A percentile compares a stretch with the other conserved stretches of the same genome.
phyloP scores from a whole-genome alignment of 2,888 invertebrate genomes.

The Ophion ellenae region DNA sequence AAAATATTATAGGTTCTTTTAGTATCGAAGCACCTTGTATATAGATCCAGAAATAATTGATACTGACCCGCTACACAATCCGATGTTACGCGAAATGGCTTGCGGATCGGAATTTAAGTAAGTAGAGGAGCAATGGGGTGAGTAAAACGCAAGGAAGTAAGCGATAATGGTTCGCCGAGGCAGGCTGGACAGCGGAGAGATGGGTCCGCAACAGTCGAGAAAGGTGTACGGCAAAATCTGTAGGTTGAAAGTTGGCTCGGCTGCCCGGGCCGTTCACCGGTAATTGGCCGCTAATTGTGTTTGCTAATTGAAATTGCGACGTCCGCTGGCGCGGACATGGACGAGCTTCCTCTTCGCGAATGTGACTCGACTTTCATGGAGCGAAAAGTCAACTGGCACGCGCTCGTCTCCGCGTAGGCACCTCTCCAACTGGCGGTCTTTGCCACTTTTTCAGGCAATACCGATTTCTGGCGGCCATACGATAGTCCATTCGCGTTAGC shows the following conservation, averaged over 20 bases:
- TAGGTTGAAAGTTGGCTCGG: slow-evolving; percentile 38
- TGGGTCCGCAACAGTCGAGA: slow-evolving; percentile 22
- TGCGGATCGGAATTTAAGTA: background rate
- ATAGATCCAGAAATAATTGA: no score
- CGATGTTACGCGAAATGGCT: background rate
- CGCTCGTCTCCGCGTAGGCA: background rate
- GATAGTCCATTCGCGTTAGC: background rate
- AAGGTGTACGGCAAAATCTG: slow-evolving; percentile 6
- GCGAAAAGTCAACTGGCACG: slow-evolving; percentile 18
- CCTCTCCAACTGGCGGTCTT: background rate
- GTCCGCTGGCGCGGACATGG: slow-evolving; percentile 49
- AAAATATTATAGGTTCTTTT: no score
- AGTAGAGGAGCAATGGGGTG: background rate
- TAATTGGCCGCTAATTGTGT: slow-evolving; percentile 79
- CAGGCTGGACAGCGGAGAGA: slow-evolving; percentile 12
- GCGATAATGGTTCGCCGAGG: slow-evolving; percentile 25
- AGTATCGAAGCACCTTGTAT: no score
- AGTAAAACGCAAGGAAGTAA: slow-evolving; percentile 15
- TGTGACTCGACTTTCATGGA: slow-evolving; percentile 51
- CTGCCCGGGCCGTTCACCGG: slow-evolving; percentile 62
- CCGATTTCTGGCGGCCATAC: background rate
- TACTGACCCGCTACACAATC: background rate
- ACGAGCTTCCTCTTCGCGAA: slow-evolving; percentile 51
- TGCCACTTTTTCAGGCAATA: background rate
- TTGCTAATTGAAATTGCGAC: slow-evolving; percentile 80